These are phyloP conservation scores for Polypterus senegalus DNA, from an alignment of 2,113 vertebrate species.

Conservation along the genomic window DNA sequence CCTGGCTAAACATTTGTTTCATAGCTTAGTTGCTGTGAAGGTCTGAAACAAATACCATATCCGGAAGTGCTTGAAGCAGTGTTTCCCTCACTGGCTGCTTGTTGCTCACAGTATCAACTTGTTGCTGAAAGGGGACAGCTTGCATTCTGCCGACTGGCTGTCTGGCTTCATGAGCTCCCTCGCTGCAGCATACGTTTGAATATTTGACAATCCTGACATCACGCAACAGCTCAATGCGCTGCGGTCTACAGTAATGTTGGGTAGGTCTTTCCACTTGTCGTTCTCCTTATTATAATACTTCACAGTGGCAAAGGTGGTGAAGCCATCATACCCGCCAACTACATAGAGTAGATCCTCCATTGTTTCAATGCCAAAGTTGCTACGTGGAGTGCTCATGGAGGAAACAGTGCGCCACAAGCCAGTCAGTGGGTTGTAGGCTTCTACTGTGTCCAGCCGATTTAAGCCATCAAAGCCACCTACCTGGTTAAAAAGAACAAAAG, in stretches of 20 bases:
- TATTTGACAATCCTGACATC: conserved; percentile 52
- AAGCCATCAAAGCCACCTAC: conserved; percentile 57
- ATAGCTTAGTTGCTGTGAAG: too few relatives aligned
- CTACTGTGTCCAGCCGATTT: conserved; percentile 42
- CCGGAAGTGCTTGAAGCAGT: too few relatives aligned
- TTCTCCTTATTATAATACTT: conserved; percentile 47
- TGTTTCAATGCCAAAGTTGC: conserved; percentile 71
- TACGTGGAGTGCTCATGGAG: conserved; percentile 56
- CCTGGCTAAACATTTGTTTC: too few relatives aligned
- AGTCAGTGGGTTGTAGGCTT: conserved; percentile 48
- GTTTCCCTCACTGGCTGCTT: too few relatives aligned
- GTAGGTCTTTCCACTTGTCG: conserved; percentile 41
- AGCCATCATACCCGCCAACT: conserved; percentile 57
- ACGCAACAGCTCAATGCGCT: conserved; percentile 72
- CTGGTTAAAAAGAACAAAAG: conserved; percentile 26
- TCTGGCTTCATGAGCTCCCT: conserved; percentile 25
- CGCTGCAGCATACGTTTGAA: conserved; percentile 44
- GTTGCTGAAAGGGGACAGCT: too few relatives aligned
- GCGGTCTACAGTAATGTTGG: conserved; percentile 52
- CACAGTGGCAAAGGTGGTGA: conserved; percentile 41
- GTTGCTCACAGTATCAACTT: too few relatives aligned
- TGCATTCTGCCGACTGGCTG: too few relatives aligned
- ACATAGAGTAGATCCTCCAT: conserved; percentile 53
- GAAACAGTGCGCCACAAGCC: conserved; percentile 41
- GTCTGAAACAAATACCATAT: too few relatives aligned